These are phyloP conservation scores for Trichacis sp. DNA, from an alignment of 2,888 invertebrate species.

Conservation along the genomic window DNA sequence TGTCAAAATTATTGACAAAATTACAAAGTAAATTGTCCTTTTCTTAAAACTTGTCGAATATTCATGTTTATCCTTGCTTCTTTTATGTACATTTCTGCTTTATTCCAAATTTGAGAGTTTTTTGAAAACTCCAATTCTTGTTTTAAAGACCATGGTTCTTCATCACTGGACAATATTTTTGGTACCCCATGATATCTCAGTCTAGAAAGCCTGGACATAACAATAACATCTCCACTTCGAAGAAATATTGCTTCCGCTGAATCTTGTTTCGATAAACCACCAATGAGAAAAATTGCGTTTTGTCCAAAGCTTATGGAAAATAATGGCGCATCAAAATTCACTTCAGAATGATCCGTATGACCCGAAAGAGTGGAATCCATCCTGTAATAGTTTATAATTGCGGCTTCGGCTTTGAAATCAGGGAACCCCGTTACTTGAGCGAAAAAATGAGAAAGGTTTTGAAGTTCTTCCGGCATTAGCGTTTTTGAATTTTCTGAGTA, in stretches of 20 bases:
- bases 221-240: constrained; percentile 88
- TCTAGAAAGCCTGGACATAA: constrained; percentile 90
- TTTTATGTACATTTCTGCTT: constrained; percentile 53
- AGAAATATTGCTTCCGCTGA: constrained; percentile 80
- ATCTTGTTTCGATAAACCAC: constrained; percentile 79
- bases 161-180: constrained; percentile 76
- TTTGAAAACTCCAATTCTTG: constrained; percentile 68
- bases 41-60: constrained; percentile 87
- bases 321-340: constrained; percentile 86
- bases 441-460: constrained; percentile 75
- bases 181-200: constrained; percentile 95
- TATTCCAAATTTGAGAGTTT: constrained; percentile 51
- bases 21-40: constrained; percentile 71
- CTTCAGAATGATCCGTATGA: constrained; percentile 95
- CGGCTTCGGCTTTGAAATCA: constrained; percentile 86
- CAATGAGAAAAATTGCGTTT: constrained; percentile 92
- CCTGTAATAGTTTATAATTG: constrained; percentile 96
- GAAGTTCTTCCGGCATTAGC: constrained; percentile 81
- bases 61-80: constrained; percentile 91
- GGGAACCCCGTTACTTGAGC: constrained; percentile 73
- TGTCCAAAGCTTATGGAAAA: constrained; percentile 97
- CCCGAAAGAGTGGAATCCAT: constrained; percentile 92
- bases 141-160: constrained; percentile 72
- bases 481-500: constrained; percentile 79
- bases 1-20: too few relatives aligned